These are phyloP conservation scores for Tupaia chinensis DNA, from an alignment of 2,113 vertebrate species.

Conservation along the genomic window DNA sequence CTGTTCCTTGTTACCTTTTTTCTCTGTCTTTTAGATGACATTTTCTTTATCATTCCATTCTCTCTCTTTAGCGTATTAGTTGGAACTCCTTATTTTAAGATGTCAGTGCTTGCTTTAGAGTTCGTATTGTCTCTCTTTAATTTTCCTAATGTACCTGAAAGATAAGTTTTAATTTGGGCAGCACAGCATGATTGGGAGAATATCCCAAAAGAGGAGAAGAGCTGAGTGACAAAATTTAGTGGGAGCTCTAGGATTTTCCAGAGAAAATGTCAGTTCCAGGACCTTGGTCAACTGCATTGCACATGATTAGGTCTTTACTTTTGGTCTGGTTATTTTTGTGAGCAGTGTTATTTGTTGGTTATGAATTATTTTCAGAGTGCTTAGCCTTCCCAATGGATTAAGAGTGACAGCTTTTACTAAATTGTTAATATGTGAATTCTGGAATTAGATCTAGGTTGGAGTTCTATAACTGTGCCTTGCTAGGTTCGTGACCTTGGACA, in stretches of 20 bases:
- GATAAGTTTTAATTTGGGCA: slow-evolving; percentile 9
- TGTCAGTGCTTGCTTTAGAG: not conserved
- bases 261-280: not conserved
- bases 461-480: not conserved
- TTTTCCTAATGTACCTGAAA: not conserved
- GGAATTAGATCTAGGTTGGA: not conserved
- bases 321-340: not conserved
- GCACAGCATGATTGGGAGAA: not conserved
- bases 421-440: not conserved
- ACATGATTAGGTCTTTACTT: not conserved
- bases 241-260: not conserved
- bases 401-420: not conserved
- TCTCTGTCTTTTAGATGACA: not conserved
- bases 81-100: not conserved
- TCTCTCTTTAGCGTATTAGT: not conserved
- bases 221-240: not conserved
- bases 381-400: not conserved
- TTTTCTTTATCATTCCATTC: not conserved
- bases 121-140: not conserved
- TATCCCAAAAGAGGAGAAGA: not conserved
- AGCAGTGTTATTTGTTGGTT: not conserved
- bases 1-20: not conserved
- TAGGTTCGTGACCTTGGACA: not conserved
- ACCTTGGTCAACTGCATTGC: slow-evolving; percentile 13
- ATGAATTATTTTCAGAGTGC: not conserved